Evolutionary conservation across 2,797 vertebrate species (phyloP).

Genomic region (Falco berigora): DNA sequence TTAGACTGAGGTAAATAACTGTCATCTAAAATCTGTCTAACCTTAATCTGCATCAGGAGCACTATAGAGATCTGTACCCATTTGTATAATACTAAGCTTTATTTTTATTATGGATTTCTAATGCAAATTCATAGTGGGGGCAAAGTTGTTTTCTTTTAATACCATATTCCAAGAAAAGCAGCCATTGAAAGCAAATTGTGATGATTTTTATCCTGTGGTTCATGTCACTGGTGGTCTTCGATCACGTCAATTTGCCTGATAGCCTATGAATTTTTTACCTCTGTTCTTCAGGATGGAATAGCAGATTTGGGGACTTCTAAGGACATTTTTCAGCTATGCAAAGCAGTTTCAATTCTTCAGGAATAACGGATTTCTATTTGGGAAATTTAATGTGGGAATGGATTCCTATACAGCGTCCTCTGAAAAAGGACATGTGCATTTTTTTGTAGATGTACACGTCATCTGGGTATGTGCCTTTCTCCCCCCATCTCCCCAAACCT

Average conservation of each 20-base stretch:
- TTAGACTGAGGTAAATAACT: conserved; percentile 54
- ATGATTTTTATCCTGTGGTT: neutral
- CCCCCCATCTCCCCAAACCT: neutral
- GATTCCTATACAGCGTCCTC: neutral
- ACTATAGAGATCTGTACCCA: conserved; percentile 25
- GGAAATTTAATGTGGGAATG: neutral
- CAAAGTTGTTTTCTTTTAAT: conserved; percentile 52
- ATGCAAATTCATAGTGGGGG: conserved; percentile 44
- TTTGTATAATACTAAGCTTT: conserved; percentile 54
- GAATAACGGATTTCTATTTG: neutral
- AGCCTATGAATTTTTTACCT: neutral
- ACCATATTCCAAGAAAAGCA: conserved; percentile 1
- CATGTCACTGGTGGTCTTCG: neutral
- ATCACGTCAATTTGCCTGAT: neutral
- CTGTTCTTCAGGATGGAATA: neutral
- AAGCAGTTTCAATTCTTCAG: neutral
- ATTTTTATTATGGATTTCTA: conserved; percentile 59
- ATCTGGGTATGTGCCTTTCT: neutral
- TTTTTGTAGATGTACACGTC: neutral
- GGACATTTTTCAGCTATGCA: neutral
- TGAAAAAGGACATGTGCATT: neutral
- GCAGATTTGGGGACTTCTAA: neutral
- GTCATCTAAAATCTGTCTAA: conserved; percentile 50
- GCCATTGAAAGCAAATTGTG: conserved; percentile 11
- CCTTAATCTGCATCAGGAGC: conserved; percentile 53